A percentile compares a stretch with the other conserved stretches of the same genome.
Conservation (phyloP, 2,797 vertebrate genomes). For the Amphiprion clarkii region DNA sequence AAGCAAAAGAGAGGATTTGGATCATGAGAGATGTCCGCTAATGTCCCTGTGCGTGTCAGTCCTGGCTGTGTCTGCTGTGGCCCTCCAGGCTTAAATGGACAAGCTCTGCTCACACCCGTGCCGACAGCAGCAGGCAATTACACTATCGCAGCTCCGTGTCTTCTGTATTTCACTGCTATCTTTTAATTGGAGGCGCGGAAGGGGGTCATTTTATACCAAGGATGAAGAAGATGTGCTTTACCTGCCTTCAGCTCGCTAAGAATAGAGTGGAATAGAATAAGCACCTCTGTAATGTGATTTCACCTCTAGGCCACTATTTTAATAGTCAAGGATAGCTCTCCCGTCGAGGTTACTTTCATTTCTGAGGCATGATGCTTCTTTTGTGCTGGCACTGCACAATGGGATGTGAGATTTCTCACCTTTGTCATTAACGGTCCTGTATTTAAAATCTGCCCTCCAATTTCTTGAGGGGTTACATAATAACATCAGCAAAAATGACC, state of each 20-base stretch:
- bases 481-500: constrained; percentile 42
- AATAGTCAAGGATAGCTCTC: constrained; percentile 78
- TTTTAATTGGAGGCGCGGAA: constrained; percentile 82
- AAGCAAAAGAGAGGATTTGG: constrained; percentile 75
- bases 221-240: constrained; percentile 76
- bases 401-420: constrained; percentile 68
- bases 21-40: constrained; percentile 67
- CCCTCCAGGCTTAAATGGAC: constrained; percentile 69
- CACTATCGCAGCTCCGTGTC: constrained; percentile 54
- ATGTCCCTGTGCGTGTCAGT: constrained; percentile 56
- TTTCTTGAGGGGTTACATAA: constrained; percentile 67
- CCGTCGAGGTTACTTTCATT: constrained; percentile 80
- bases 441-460: constrained; percentile 74
- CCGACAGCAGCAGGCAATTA: constrained; percentile 70
- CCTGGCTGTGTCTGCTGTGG: constrained; percentile 38
- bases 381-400: constrained; percentile 78
- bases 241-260: constrained; percentile 73
- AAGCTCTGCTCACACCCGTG: constrained; percentile 40
- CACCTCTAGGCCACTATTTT: constrained; percentile 80
- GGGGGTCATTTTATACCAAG: constrained; percentile 67
- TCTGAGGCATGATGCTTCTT: constrained; percentile 69
- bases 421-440: constrained; percentile 74
- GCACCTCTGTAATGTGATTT: constrained; percentile 79
- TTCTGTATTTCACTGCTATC: constrained; percentile 75
- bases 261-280: constrained; percentile 74